Evolutionary conservation across 2,113 vertebrate species (phyloP).

Genomic region (Carassius gibelio): DNA sequence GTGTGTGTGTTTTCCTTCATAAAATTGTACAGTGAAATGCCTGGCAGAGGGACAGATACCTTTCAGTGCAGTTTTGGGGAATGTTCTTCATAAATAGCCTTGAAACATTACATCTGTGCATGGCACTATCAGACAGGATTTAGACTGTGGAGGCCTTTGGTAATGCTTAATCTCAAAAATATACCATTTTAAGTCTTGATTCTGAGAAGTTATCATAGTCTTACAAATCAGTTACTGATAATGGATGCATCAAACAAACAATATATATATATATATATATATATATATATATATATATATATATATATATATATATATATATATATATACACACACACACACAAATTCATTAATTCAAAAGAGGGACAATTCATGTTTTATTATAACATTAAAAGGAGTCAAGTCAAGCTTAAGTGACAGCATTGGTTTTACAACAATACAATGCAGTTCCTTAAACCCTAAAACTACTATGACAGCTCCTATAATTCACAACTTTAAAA

Average conservation of each 20-base stretch:
- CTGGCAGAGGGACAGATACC: constrained; percentile 65
- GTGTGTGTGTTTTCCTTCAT: constrained; percentile 67
- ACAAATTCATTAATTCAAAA: not conserved
- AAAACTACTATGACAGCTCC: not conserved
- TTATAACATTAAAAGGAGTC: too few species aligned
- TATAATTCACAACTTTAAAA: not conserved
- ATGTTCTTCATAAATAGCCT: constrained; percentile 77
- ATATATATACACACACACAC: too few species aligned
- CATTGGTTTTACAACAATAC: not conserved
- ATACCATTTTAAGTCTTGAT: constrained; percentile 58
- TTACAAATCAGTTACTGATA: constrained; percentile 1
- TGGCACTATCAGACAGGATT: constrained; percentile 49
- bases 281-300: too few species aligned
- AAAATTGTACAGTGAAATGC: constrained; percentile 63
- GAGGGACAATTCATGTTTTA: not conserved
- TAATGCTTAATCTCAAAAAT: constrained; percentile 50
- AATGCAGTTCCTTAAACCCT: not conserved
- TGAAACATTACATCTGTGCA: constrained; percentile 77
- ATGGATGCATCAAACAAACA: not conserved
- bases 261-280: too few species aligned
- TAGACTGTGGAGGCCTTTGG: constrained; percentile 38
- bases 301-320: too few species aligned
- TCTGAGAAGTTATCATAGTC: not conserved
- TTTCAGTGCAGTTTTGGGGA: constrained; percentile 74
- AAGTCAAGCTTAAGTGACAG: not conserved